phyloP scores from a whole-genome alignment of 2,888 invertebrate species.

The Agrochola macilenta region DNA sequence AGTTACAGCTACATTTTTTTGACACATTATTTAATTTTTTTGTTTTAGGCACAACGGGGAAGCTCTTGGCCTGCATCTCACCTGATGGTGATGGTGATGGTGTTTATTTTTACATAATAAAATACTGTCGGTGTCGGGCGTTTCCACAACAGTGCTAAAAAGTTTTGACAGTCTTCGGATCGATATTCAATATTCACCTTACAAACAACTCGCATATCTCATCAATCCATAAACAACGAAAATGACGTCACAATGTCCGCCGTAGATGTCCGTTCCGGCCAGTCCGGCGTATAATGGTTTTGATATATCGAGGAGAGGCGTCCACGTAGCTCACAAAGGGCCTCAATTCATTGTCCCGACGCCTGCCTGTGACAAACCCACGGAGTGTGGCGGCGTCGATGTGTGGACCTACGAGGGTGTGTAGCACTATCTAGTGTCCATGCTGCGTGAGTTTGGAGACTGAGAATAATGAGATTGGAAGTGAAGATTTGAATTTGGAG shows the following conservation, averaged over 20 bases:
- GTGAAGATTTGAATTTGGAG: neutral
- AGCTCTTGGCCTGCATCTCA: too few relatives aligned
- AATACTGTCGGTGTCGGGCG: neutral
- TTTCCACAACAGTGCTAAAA: neutral
- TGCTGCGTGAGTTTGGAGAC: neutral
- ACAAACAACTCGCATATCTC: neutral
- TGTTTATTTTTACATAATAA: neutral
- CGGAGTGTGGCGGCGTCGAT: constrained; percentile 31
- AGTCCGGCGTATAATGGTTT: constrained; percentile 55
- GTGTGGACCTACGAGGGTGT: constrained; percentile 25
- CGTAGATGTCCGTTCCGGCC: constrained; percentile 29
- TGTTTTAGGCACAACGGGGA: too few relatives aligned
- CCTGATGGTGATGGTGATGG: too few relatives aligned
- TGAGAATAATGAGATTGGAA: neutral
- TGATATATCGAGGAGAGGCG: constrained; percentile 64
- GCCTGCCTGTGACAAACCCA: constrained; percentile 64
- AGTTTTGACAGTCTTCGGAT: neutral
- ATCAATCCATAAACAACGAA: constrained; percentile 21
- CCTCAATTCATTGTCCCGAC: constrained; percentile 59
- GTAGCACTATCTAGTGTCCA: constrained; percentile 42
- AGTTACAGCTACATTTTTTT: neutral
- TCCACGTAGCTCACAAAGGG: constrained; percentile 60
- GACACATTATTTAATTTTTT: neutral
- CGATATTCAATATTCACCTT: neutral
- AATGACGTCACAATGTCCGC: constrained; percentile 21